Evolutionary conservation across 64 coral and sea anemone species (phyloP).

Genomic region (Montipora capricornis): DNA sequence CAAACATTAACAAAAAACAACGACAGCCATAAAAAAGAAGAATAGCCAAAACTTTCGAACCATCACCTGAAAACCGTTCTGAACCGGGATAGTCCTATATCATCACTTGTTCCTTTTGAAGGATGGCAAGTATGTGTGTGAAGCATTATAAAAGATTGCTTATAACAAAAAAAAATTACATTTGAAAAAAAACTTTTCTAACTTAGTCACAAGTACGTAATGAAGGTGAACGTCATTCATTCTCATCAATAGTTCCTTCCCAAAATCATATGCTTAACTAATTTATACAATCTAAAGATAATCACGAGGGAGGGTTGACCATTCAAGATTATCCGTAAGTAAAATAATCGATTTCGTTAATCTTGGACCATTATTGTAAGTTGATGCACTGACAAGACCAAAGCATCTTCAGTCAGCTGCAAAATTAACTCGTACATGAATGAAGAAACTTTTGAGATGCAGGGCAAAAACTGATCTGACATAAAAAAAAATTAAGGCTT

Average conservation of each 20-base stretch:
- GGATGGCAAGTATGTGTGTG: neutral
- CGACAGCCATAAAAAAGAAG: too few species aligned
- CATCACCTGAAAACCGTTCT: neutral
- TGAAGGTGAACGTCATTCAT: neutral
- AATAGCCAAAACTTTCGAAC: neutral
- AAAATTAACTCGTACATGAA: too few species aligned
- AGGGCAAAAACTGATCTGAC: too few species aligned
- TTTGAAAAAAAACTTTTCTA: neutral
- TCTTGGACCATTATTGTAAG: too few species aligned
- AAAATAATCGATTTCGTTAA: too few species aligned
- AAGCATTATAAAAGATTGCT: neutral
- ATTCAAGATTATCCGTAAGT: neutral
- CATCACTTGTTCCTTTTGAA: neutral
- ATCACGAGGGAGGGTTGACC: neutral
- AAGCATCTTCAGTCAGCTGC: too few species aligned
- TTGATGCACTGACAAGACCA: too few species aligned
- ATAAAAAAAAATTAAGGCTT: too few species aligned
- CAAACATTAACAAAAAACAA: too few species aligned
- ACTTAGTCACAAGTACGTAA: neutral
- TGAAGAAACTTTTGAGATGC: too few species aligned
- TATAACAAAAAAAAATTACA: neutral
- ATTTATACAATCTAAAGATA: neutral
- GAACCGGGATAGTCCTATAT: neutral
- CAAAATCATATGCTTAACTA: neutral
- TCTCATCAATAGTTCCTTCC: constrained; percentile 9